Evolutionary conservation across 2,113 vertebrate species (phyloP), one percentile per base, ranked within the genome.

Genomic region (Raphicerus campestris): DNA sequence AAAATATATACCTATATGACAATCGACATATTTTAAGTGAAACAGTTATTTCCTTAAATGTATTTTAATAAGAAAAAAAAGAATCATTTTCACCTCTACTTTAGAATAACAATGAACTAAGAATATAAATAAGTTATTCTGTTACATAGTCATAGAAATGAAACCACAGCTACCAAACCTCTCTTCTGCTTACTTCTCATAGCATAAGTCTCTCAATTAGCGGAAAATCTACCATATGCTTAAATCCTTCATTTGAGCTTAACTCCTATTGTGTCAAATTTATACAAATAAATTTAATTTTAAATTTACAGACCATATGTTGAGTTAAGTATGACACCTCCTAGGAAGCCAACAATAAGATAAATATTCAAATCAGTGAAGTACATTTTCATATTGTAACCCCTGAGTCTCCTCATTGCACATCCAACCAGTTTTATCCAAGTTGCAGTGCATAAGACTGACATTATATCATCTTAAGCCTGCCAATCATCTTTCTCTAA

Each of bases 231-330:
- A 96, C 93, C 98, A 97, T 96, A 97, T 96, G 96, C 39, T 97
- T 95, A 85, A 83, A 93, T 87, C 78, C 16, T 97, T 92, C 19
- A 58, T 91, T 93, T 92, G 70, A 91, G 89, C 58, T 97, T 96
- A 97, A 96, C 56, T 96, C 30, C 63, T 97, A 96, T 96, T 97
- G 93, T 96, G 95, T 97, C 97, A 97, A 96, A 97, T 97, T 97
- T 96, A 96, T 91, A 93, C 78, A 97, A 98, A 97, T 95, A 97
- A 95, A 98, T 96, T 97, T 97, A 98, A 98, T 98, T 98, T 97
- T 82, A 93, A 97, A 96, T 93, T 97, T 97, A 92, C 13, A 94
- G 77, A 94, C 93, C 98, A 98, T 98, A 97, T 98, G 97, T 94
- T 97, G 81, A 96, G 56, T 96, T 94, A 97, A 97, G 94, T 51